Percentiles rank a stretch among this genome's conserved stretches.
Evolutionary conservation across 1,140 invertebrate species (phyloP).

Genomic region (Drosophila nannoptera): DNA sequence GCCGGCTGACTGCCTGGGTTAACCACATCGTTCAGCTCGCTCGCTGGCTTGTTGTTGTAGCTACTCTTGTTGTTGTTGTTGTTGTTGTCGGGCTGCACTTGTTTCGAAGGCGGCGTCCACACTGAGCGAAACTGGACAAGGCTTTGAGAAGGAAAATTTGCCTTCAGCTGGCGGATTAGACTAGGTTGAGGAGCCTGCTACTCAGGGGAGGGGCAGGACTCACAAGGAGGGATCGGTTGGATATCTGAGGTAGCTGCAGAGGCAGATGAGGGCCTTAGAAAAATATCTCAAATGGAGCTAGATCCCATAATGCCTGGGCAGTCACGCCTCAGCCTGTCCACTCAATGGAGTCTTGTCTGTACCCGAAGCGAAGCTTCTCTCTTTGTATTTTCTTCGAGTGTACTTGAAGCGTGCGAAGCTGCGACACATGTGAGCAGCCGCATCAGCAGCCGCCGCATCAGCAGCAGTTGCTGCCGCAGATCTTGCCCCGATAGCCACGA

Average conservation of each 20-base stretch:
- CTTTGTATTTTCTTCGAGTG: slow-evolving; percentile 1
- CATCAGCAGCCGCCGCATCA: background rate
- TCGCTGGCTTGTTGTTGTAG: slow-evolving; percentile 10
- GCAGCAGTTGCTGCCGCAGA: slow-evolving; percentile 33
- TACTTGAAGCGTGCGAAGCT: slow-evolving; percentile 45
- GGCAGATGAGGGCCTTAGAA: too few species aligned
- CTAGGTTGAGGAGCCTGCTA: too few species aligned
- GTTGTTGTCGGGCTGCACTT: slow-evolving; percentile 40
- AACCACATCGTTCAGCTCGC: slow-evolving; percentile 43
- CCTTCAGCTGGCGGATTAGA: too few species aligned
- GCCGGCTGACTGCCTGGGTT: slow-evolving; percentile 40
- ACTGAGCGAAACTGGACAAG: background rate
- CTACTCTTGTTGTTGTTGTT: slow-evolving; percentile 9
- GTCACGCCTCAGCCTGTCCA: too few species aligned
- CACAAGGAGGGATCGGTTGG: too few species aligned
- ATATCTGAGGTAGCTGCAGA: too few species aligned
- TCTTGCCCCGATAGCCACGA: slow-evolving; percentile 25
- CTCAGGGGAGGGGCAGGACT: too few species aligned
- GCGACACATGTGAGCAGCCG: slow-evolving; percentile 37
- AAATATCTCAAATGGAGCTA: background rate
- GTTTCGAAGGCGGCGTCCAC: slow-evolving; percentile 44
- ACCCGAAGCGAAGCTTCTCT: background rate
- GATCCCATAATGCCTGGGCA: too few species aligned
- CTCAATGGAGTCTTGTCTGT: too few species aligned
- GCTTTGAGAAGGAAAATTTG: too few species aligned